Percentiles rank a stretch among this genome's conserved stretches.
Evolutionary conservation across 1,140 invertebrate genomes (phyloP).

Genomic region (Aphis craccivora): DNA sequence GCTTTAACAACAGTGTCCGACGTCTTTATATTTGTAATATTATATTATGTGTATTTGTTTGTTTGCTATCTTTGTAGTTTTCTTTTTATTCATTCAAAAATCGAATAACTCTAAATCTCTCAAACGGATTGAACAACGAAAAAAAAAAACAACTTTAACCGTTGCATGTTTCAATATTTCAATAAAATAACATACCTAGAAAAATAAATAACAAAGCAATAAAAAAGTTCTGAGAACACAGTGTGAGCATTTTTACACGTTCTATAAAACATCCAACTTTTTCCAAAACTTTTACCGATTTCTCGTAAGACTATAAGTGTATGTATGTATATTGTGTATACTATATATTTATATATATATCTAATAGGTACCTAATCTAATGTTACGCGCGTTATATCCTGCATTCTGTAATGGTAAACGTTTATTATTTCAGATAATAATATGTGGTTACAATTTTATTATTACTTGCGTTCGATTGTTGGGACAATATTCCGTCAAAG

Average conservation of each 20-base stretch:
- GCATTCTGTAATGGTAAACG: neutral
- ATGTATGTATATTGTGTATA: neutral
- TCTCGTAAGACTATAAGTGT: neutral
- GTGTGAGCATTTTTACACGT: constrained; percentile 39
- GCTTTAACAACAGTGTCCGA: neutral
- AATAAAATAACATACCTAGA: constrained; percentile 31
- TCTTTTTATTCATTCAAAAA: neutral
- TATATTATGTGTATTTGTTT: neutral
- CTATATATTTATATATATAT: neutral
- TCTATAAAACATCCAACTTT: constrained; percentile 13
- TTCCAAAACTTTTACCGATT: neutral
- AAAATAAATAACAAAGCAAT: constrained; percentile 26
- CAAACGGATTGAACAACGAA: neutral
- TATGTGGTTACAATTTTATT: neutral
- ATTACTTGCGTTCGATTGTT: neutral
- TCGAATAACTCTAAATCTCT: neutral
- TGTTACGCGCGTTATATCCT: neutral
- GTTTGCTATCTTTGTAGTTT: neutral
- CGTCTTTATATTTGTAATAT: neutral
- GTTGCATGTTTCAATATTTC: constrained; percentile 26
- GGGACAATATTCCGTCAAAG: neutral
- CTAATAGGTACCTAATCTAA: constrained; percentile 20
- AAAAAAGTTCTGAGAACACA: constrained; percentile 39
- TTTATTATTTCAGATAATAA: constrained; percentile 13
- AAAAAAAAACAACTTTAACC: neutral